Conservation (phyloP, 2,113 vertebrate species). For the Tapirus terrestris region DNA sequence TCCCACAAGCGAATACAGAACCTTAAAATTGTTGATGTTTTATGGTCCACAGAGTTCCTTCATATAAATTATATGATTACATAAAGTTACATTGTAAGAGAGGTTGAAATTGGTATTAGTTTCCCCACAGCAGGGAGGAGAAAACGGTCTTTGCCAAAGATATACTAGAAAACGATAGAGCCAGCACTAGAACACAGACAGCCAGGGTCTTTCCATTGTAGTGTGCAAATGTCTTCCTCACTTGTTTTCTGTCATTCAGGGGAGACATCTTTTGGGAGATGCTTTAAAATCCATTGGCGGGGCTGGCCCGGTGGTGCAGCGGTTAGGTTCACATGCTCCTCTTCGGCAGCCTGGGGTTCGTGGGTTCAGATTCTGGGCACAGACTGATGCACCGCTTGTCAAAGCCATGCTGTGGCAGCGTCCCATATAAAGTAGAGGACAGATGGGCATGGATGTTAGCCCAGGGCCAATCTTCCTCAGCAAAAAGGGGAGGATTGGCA, state of each 20-base stretch:
- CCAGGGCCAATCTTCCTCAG: too few species aligned
- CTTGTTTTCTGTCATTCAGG: neutral
- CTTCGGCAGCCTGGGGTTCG: too few species aligned
- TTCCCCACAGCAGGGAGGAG: neutral
- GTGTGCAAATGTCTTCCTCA: neutral
- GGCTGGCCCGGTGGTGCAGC: too few species aligned
- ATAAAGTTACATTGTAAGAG: constrained; percentile 1
- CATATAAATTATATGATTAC: neutral
- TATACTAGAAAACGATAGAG: neutral
- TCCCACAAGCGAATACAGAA: neutral
- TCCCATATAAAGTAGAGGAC: too few species aligned
- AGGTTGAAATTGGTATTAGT: neutral
- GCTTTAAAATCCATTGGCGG: neutral
- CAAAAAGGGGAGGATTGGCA: too few species aligned
- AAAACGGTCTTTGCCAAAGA: neutral
- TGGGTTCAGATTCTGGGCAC: too few species aligned
- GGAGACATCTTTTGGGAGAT: neutral
- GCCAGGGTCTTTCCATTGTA: neutral
- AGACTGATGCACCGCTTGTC: too few species aligned
- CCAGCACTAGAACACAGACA: neutral
- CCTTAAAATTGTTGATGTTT: neutral
- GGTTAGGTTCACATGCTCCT: too few species aligned
- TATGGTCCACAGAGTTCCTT: constrained; percentile 2
- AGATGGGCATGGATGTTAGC: too few species aligned
- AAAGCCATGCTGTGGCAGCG: too few species aligned